Percentiles rank a stretch among this genome's conserved stretches.
phyloP scores from a whole-genome alignment of 2,888 invertebrate genomes.

The Cryptosula pallasiana region DNA sequence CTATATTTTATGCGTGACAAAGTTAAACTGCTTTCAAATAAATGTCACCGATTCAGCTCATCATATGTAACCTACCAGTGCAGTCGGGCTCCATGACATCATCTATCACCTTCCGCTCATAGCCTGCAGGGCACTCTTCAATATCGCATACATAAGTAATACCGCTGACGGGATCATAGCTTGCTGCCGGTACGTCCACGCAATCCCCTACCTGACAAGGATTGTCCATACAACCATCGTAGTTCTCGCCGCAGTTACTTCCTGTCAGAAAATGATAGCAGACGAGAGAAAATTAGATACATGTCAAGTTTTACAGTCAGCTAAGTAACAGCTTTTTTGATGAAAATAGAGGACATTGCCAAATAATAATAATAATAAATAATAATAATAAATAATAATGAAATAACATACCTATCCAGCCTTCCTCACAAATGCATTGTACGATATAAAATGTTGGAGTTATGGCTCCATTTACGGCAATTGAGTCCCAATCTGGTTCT shows the following conservation, averaged over 20 bases:
- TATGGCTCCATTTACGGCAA: background rate
- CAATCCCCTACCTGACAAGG: background rate
- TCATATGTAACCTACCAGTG: background rate
- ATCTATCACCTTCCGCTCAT: background rate
- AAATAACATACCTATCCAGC: background rate
- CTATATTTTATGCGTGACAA: too few relatives aligned
- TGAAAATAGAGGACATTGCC: too few relatives aligned
- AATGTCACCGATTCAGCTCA: too few relatives aligned
- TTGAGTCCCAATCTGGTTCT: background rate
- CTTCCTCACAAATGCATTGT: background rate
- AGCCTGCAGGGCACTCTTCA: background rate
- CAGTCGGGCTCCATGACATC: background rate
- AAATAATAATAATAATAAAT: too few relatives aligned
- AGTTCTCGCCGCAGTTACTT: background rate
- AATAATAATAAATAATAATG: too few relatives aligned
- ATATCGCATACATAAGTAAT: background rate
- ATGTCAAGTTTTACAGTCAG: too few relatives aligned
- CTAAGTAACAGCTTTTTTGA: too few relatives aligned
- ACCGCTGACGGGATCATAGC: background rate
- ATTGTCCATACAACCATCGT: conserved; percentile 15
- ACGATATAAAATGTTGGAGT: background rate
- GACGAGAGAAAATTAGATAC: too few relatives aligned
- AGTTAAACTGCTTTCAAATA: too few relatives aligned
- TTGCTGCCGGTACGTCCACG: background rate
- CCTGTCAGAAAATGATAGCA: background rate